A percentile compares a stretch with the other conserved stretches of the same genome.
These are phyloP conservation scores for Lophura nycthemera DNA, from an alignment of 2,113 vertebrate species.

Conservation along the genomic window DNA sequence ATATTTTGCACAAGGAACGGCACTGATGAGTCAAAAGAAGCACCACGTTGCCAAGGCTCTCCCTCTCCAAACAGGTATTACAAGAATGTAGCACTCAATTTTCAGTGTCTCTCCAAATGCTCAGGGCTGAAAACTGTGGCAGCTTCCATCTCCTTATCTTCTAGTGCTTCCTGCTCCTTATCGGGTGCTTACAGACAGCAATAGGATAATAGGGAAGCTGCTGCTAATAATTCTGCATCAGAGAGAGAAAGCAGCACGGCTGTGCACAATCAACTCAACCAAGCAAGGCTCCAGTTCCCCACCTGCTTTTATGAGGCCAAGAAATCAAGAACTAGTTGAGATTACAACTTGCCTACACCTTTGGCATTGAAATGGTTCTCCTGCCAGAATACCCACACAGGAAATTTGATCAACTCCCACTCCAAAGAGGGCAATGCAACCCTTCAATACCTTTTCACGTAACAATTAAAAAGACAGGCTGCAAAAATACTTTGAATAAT, in stretches of 20 bases:
- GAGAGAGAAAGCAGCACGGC: neutral
- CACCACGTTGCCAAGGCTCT: neutral
- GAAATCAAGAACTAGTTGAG: neutral
- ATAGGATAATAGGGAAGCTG: neutral
- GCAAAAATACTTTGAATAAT: neutral
- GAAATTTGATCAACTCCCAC: neutral
- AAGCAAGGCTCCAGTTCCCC: neutral
- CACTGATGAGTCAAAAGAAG: neutral
- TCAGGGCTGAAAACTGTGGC: neutral
- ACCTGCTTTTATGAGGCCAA: neutral
- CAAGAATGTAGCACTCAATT: neutral
- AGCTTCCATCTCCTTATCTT: constrained; percentile 40
- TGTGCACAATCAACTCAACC: neutral
- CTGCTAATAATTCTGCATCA: neutral
- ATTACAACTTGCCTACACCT: neutral
- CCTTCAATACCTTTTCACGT: neutral
- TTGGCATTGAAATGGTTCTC: neutral
- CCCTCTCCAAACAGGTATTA: neutral
- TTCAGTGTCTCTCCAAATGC: constrained; percentile 11
- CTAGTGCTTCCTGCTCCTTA: constrained; percentile 25
- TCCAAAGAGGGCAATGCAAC: neutral
- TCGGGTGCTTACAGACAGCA: constrained; percentile 47
- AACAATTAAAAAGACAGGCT: neutral
- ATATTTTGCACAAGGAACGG: neutral
- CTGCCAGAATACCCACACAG: neutral